Evolutionary conservation across 2,888 invertebrate species (phyloP), one percentile per base, ranked within the genome.

Genomic region (Calliopum simillimum): DNA sequence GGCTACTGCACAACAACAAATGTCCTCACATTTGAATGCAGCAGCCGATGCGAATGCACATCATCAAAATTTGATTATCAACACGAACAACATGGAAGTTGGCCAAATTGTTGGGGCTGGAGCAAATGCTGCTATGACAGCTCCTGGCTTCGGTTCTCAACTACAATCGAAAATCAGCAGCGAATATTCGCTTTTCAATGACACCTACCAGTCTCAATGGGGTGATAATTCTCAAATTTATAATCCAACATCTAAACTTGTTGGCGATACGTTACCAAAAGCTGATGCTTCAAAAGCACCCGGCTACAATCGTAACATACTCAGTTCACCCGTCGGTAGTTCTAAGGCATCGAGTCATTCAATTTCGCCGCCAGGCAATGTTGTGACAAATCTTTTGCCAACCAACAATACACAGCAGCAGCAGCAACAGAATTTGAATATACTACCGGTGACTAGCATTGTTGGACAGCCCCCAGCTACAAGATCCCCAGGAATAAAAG

Each of bases 211-310:
- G 79, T 84, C 87, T 75, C 84, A 87, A 81, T 84, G 87, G 79
- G 87, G 88, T 86, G 78, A 88, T 81, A 88, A 77, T 51, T 76
- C 76, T n/a, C 73, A 88, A 81, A 79, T 79, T 69, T 87, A 88
- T 81, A 85, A 85, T 80, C 86, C 86, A 2, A 87, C 88, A 49
- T 81, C 87, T 65, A 86, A 86, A 21, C 65, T 81, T 59, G 83
- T 79, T 1, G 80, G 78, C 64, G 84, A 89, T 74, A 80, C 84
- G 19, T 71, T 85, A 59, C 87, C 86, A 46, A 87, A 92, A 88
- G 95, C 92, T 73, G 96, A 96, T 87, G 94, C 93, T 4, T 92
- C 94, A 58, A 97, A 96, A 86, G 96, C 96, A 71, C 96, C 96
- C 0, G 96, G 96, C 1, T 97, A 96, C 85, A 85, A 85, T 78